Evolutionary conservation across 2,113 vertebrate genomes (phyloP), one percentile per base, ranked within the genome.

Genomic region (Cheilinus undulatus): DNA sequence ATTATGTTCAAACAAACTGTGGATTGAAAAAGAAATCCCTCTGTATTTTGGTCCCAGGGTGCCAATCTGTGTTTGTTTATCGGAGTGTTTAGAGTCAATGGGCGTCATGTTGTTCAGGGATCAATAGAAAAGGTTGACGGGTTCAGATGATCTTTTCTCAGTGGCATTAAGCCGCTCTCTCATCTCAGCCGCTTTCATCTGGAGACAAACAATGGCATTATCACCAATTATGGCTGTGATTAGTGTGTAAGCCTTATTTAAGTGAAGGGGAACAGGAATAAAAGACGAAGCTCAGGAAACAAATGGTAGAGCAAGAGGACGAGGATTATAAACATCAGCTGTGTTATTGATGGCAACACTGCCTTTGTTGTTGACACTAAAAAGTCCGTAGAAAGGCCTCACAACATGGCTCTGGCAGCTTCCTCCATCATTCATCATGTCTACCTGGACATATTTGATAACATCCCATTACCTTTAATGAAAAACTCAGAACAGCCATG

Each of bases 71-170:
- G 83, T 73, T 84, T 87, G 82, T 87, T 88, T 87, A 82, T 78
- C 42, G 56, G 46, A 30, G 54, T 38, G 64, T 30, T 84, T 43
- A 72, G 51, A 81, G 82, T 84, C 82, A 59, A 84, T 84, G 40
- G 78, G 42, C 69, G 22, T 84, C 89, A 82, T 66, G 86, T 78
- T 69, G 87, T 69, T 83, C 26, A 0, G 38, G 63, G 82, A 91
- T 91, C 87, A 82, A 91, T 90, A 69, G 61, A 43, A 88, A 89
- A 85, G 84, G 89, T 90, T 76, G 69, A 69, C 75, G 36, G 72
- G 56, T 88, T 89, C 73, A 85, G 79, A 85, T 85, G 78, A 81
- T 90, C 71, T 79, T 86, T 83, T 77, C 61, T 72, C 75, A 19
- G 70, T 73, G 81, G 80, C 78, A 76, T 81, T 87, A 84, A 86